Conservation (phyloP, 2,888 invertebrate species). For the Caenorhabditis virilis region DNA sequence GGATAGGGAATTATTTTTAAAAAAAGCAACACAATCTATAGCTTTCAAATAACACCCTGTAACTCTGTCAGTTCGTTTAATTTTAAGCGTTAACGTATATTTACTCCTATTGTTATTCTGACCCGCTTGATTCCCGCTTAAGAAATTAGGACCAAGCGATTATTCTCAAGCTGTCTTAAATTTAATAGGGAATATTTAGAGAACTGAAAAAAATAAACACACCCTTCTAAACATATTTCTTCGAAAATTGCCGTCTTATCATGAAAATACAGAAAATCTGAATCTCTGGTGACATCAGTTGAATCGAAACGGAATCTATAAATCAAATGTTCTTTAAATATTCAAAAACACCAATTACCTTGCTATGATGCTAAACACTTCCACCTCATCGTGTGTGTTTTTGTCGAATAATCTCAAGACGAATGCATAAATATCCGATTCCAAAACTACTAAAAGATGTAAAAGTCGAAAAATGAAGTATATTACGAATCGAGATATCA, state of each 20-base stretch:
- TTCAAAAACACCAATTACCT: slow-evolving; percentile 20
- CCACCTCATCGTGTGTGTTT: slow-evolving; percentile 15
- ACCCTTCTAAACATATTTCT: slow-evolving; percentile 34
- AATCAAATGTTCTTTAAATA: not conserved
- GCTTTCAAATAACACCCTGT: too few relatives aligned
- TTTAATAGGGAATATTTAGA: not conserved
- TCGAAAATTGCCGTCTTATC: slow-evolving; percentile 21
- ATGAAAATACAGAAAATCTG: slow-evolving; percentile 19
- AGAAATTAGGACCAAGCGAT: too few relatives aligned
- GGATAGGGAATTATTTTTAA: too few relatives aligned
- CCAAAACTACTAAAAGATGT: slow-evolving; percentile 19
- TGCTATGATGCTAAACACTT: slow-evolving; percentile 38
- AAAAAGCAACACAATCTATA: too few relatives aligned
- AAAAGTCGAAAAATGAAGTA: slow-evolving; percentile 29
- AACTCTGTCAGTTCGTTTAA: too few relatives aligned
- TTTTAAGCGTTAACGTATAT: too few relatives aligned
- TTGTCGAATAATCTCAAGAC: slow-evolving; percentile 22
- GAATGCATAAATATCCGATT: slow-evolving; percentile 32
- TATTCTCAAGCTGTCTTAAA: too few relatives aligned
- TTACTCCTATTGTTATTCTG: too few relatives aligned
- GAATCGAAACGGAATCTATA: slow-evolving; percentile 25
- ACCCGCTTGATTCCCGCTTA: too few relatives aligned
- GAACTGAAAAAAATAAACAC: not conserved
- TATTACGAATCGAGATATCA: slow-evolving; percentile 9
- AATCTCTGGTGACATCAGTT: slow-evolving; percentile 18